Base-by-base conservation (phyloP, 2,113 vertebrate genomes). In the Alaudala cheleensis region DNA sequence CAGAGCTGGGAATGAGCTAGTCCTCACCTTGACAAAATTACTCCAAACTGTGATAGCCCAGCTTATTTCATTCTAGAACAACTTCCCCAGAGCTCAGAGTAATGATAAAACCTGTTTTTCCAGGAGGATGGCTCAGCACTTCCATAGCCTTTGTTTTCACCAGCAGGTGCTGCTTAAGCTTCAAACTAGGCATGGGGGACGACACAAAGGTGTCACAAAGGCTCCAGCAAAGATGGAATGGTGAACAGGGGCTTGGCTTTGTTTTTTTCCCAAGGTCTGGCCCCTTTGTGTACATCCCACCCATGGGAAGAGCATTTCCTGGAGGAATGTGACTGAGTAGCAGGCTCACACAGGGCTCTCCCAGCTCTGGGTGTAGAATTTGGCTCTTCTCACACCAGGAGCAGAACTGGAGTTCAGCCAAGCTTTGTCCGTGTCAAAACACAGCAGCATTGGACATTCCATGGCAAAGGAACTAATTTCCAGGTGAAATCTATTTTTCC, bases 161-260 rank as follows among this genome's bases (percentile, higher is more conserved):
- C 90, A 90, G 91, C 90, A 96, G 92, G 92, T 94, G 92, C 53
- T 96, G 96, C 87, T 94, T 97, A 65, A 83, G 72, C 73, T 88
- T 97, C 87, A 72, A 88, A 73, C 60, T 42, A 66, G 71, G 47
- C 45, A 25, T 50, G 89, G 69, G 51, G 47, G 74, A 66, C 72
- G 71, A 54, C 78, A 54, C 31, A 21, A 39, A 79, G 49, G 53
- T 73, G 67, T 60, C 62, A n/a, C 56, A 65, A 87, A 88, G 51
- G 56, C 22, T 74, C 56, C 65, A 71, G 45, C 31, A 61, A 34
- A 85, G 49, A 54, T n/a, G 42, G 39, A 49, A 37, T 1, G 12
- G 26, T 6, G 9, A 33, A 21, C 39, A 42, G 34, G 22, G 20
- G 1, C 34, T 69, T 50, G 44, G 71, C 5, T 90, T 69, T 61